Conservation (phyloP, 35 echinoderm and acorn worm species). For the Chiridota heheva region DNA sequence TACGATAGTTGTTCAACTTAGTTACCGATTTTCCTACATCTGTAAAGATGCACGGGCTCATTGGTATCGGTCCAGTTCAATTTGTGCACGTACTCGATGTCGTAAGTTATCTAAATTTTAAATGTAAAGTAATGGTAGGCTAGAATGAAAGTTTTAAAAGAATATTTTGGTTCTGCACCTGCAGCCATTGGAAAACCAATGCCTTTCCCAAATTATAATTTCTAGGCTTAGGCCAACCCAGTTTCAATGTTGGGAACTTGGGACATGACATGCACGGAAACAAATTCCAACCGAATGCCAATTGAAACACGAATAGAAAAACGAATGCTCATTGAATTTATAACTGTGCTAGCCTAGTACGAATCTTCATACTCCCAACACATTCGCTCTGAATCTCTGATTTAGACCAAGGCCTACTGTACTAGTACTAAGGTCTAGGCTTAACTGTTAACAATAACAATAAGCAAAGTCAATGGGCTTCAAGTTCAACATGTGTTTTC, state of each 20-base stretch:
- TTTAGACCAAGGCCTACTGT: background rate
- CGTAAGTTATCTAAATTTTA: conserved; percentile 38
- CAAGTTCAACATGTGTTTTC: conserved; percentile 1
- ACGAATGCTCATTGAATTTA: background rate
- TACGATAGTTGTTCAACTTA: background rate
- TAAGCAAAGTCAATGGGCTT: background rate
- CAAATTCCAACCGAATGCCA: background rate
- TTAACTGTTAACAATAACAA: background rate
- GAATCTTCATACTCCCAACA: too few species aligned
- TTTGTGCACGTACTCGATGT: conserved; percentile 84
- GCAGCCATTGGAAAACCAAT: background rate
- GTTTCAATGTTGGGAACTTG: background rate
- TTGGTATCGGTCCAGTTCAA: conserved; percentile 72
- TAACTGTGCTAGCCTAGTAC: background rate
- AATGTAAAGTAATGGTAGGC: background rate
- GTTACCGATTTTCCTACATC: background rate
- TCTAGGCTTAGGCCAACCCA: background rate
- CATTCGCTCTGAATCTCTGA: too few species aligned
- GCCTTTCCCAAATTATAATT: background rate
- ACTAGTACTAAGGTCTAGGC: background rate
- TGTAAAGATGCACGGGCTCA: conserved; percentile 63
- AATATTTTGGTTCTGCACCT: background rate
- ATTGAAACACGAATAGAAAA: background rate
- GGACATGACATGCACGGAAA: conserved; percentile 10
- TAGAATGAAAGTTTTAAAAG: too few species aligned